Evolutionary conservation across 1,140 invertebrate species (phyloP).

Genomic region (Arion vulgaris): DNA sequence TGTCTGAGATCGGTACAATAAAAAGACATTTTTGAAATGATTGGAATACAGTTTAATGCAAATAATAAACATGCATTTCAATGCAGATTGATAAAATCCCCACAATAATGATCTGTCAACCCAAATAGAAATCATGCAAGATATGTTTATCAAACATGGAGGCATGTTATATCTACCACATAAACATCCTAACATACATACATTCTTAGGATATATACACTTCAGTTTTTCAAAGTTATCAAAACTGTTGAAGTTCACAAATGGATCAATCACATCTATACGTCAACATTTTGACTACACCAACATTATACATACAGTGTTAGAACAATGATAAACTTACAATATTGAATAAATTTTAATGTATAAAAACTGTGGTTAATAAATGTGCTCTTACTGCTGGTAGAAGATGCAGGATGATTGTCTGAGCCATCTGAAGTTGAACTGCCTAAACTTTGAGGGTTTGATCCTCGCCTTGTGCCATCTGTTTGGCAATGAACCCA

Average conservation of each 20-base stretch:
- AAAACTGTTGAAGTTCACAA: not conserved
- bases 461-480: conserved; percentile 80
- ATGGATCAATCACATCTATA: not conserved
- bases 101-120: too few relatives aligned
- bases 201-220: too few relatives aligned
- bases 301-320: not conserved
- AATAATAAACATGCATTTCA: too few relatives aligned
- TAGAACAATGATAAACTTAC: not conserved
- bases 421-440: conserved; percentile 56
- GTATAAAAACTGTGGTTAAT: too few relatives aligned
- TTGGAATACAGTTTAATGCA: too few relatives aligned
- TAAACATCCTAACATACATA: too few relatives aligned
- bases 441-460: conserved; percentile 39
- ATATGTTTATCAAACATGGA: not conserved
- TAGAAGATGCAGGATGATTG: conserved; percentile 52
- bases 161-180: too few relatives aligned
- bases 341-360: too few relatives aligned
- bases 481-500: conserved; percentile 81
- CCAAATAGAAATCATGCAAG: not conserved
- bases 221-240: too few relatives aligned
- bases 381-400: conserved; percentile 55
- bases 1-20: too few relatives aligned
- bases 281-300: not conserved
- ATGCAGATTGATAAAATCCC: too few relatives aligned
- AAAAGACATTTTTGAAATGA: too few relatives aligned